These are phyloP conservation scores for Amphiura filiformis DNA, from an alignment of 35 echinoderm and acorn worm genomes.

Conservation along the genomic window DNA sequence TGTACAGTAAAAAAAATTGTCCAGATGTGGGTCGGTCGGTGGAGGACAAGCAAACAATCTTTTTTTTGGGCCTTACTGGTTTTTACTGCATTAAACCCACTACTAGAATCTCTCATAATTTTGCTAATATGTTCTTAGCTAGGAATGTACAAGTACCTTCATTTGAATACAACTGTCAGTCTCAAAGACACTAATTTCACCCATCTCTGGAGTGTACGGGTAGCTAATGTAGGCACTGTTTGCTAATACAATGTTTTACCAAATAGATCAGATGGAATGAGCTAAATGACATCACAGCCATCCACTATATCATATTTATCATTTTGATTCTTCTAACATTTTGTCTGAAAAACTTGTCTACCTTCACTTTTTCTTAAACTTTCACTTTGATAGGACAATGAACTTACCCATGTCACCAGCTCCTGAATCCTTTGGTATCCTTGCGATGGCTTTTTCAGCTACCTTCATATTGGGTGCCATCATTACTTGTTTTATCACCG, in stretches of 20 bases:
- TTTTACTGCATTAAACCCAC: no score
- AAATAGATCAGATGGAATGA: not conserved
- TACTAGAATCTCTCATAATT: no score
- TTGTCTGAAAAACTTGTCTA: no score
- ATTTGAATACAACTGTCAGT: no score
- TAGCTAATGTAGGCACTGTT: not conserved
- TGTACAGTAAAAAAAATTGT: no score
- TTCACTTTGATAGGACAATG: not conserved
- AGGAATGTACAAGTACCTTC: no score
- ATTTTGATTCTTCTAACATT: not conserved
- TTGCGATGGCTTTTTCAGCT: constrained; percentile 70
- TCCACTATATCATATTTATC: not conserved
- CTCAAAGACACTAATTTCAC: no score
- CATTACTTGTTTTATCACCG: constrained; percentile 67
- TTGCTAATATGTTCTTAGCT: no score
- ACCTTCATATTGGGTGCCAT: constrained; percentile 57
- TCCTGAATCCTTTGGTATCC: constrained; percentile 66
- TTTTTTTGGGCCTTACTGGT: no score
- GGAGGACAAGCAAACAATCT: no score
- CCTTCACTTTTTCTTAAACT: not conserved
- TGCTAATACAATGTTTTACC: not conserved
- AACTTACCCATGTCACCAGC: constrained; percentile 28
- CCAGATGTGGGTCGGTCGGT: no score
- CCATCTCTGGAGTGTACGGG: not conserved
- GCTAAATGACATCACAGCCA: not conserved